phyloP scores from a whole-genome alignment of 2,113 vertebrate species.

The rat (Rattus norvegicus) region DNA sequence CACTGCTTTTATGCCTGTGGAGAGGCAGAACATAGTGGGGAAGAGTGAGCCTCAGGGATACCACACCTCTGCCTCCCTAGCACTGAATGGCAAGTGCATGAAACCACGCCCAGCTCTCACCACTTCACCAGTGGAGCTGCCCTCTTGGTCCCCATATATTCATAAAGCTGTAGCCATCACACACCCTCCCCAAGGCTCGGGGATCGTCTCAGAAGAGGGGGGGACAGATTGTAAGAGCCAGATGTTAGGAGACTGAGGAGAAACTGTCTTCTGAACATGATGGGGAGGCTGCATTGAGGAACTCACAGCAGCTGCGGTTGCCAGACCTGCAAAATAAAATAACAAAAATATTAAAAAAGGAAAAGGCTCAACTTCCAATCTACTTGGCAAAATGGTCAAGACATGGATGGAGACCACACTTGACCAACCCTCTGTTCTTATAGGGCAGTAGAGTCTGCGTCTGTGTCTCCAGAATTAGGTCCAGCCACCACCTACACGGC shows the following conservation, averaged over 20 bases:
- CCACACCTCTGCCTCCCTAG: neutral
- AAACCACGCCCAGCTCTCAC: no score
- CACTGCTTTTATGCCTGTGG: neutral
- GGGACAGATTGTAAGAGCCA: neutral
- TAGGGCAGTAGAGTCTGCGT: neutral
- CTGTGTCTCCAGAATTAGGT: neutral
- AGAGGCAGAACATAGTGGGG: neutral
- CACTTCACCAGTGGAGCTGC: neutral
- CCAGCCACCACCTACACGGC: no score
- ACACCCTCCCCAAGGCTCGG: neutral
- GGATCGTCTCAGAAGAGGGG: neutral
- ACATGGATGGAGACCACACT: fast-evolving
- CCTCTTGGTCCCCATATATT: neutral
- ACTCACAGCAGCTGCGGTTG: neutral
- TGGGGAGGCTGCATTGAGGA: neutral
- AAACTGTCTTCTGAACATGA: neutral
- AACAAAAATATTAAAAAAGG: neutral
- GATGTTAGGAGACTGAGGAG: neutral
- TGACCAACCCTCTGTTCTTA: neutral
- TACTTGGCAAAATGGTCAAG: fast-evolving
- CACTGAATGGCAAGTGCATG: neutral
- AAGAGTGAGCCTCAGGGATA: neutral
- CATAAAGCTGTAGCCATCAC: neutral
- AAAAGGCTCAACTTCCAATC: neutral
- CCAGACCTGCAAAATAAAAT: neutral